These are phyloP conservation scores for Drosophila kanekoi DNA, from an alignment of 2,888 invertebrate species.

Conservation along the genomic window DNA sequence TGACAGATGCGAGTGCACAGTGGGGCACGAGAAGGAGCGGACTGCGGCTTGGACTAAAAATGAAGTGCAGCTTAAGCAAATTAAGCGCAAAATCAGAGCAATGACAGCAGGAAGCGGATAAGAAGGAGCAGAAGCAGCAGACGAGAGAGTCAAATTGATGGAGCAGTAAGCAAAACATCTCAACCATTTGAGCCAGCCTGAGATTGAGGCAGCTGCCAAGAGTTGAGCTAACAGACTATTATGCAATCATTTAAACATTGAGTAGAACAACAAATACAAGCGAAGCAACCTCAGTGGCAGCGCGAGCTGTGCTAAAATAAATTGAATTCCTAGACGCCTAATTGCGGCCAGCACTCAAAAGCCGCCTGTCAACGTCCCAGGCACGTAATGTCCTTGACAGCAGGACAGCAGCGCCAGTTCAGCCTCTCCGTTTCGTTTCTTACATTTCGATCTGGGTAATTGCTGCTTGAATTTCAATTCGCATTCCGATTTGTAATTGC, in stretches of 20 bases:
- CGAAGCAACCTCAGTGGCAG: slow-evolving; percentile 7
- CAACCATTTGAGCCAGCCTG: slow-evolving; percentile 5
- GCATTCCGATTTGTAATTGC: slow-evolving; percentile 60
- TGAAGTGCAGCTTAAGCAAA: slow-evolving; percentile 80
- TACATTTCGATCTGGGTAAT: slow-evolving; percentile 69
- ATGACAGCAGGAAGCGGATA: slow-evolving; percentile 14
- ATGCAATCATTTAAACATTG: slow-evolving; percentile 76
- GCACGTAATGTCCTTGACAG: slow-evolving; percentile 65
- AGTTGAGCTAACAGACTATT: slow-evolving; percentile 41
- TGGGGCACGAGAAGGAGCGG: background rate
- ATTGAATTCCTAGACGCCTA: slow-evolving; percentile 77
- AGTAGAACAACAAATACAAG: slow-evolving; percentile 30
- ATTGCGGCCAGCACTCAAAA: slow-evolving; percentile 73
- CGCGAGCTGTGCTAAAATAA: slow-evolving; percentile 57
- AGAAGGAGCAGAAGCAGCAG: background rate
- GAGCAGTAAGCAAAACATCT: background rate
- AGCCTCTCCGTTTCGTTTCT: slow-evolving; percentile 38
- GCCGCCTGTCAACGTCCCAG: slow-evolving; percentile 60
- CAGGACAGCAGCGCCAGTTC: slow-evolving; percentile 13
- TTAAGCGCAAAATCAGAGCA: slow-evolving; percentile 70
- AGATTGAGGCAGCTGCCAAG: slow-evolving; percentile 37
- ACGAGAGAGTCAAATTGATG: slow-evolving; percentile 3
- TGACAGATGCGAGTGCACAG: slow-evolving; percentile 44
- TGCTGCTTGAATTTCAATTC: slow-evolving; percentile 81
- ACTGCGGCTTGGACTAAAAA: slow-evolving; percentile 46